Conservation (phyloP, 2,797 vertebrate species). For the Macrochelys suwanniensis region DNA sequence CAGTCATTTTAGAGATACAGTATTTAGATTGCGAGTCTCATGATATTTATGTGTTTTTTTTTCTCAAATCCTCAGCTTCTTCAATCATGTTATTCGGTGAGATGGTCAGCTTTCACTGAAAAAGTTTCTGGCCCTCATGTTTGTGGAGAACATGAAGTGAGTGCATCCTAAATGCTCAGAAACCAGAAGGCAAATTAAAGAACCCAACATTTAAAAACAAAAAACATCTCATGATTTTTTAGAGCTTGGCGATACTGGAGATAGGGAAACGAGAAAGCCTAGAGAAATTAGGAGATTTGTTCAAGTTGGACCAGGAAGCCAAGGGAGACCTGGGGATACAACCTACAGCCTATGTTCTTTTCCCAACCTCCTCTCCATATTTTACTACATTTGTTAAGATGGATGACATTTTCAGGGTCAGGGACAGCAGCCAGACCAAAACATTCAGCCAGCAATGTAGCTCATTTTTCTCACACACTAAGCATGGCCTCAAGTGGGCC, state of each 20-base stretch:
- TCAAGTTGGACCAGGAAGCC: neutral
- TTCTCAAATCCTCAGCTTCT: neutral
- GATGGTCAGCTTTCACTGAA: neutral
- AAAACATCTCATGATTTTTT: neutral
- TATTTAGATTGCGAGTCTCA: neutral
- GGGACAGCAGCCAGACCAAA: neutral
- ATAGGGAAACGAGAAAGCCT: neutral
- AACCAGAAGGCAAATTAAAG: neutral
- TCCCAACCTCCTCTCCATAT: neutral
- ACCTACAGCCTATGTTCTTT: neutral
- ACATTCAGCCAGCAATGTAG: neutral
- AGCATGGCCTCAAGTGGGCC: neutral
- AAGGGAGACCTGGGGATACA: neutral
- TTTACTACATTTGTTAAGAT: neutral
- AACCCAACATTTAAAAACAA: neutral
- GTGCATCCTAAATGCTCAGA: neutral
- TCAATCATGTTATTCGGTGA: neutral
- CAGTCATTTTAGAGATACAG: neutral
- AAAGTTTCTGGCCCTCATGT: neutral
- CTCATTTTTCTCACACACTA: neutral
- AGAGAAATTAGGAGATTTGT: neutral
- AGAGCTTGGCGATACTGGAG: accelerated
- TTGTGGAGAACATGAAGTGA: neutral
- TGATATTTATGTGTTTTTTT: neutral
- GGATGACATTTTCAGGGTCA: neutral